Evolutionary conservation across 1,140 invertebrate species (phyloP).

Genomic region (Nomia melanderi): DNA sequence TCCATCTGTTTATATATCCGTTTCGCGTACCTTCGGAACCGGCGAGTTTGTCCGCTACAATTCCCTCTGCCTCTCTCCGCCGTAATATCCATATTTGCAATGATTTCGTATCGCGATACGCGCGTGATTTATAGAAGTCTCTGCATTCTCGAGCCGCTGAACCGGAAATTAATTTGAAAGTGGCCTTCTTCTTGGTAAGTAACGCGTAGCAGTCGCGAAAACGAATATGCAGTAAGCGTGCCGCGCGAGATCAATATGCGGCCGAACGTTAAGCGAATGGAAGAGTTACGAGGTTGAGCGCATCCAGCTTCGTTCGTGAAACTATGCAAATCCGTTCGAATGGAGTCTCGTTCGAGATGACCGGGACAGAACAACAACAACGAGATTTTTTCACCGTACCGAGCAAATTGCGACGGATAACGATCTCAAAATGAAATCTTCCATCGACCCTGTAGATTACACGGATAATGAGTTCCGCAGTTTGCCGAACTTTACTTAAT

Average conservation of each 20-base stretch:
- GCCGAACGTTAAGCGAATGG: background rate
- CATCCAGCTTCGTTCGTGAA: background rate
- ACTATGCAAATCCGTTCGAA: conserved; percentile 17
- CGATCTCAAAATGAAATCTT: conserved; percentile 49
- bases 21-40: no score
- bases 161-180: background rate
- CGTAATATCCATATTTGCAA: no score
- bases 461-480: conserved; percentile 31
- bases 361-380: conserved; percentile 14
- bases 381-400: conserved; percentile 30
- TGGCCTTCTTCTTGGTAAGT: no score
- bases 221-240: background rate
- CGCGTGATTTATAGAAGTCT: no score
- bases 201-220: no score
- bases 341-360: background rate
- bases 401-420: conserved; percentile 23
- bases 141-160: no score
- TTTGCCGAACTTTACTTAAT: conserved; percentile 23
- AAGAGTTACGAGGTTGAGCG: no score
- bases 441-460: background rate
- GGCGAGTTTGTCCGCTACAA: no score
- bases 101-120: no score
- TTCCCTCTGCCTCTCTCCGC: no score
- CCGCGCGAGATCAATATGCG: background rate
- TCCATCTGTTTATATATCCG: no score